Base-by-base conservation (phyloP, 2,888 invertebrate species). In the Fragum sueziense region DNA sequence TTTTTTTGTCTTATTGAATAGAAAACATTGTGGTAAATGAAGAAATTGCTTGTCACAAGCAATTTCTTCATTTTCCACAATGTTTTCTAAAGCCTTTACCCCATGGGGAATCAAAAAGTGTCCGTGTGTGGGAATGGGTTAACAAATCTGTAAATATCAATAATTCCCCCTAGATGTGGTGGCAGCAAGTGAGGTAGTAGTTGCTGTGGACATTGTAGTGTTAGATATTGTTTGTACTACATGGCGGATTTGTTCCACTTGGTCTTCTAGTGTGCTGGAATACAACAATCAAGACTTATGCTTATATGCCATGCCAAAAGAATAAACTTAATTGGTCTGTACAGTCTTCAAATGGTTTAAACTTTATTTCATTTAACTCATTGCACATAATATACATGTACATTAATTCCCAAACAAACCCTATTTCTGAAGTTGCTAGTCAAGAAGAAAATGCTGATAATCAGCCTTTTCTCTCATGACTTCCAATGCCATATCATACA, bases 211-310 rank as follows among this genome's bases (percentile, higher is more conserved):
- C 79, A 84, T 83, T 59, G 84, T 84, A n/a, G 90, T 89, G 75
- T 88, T 88, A 54, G 87, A 86, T 34, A 91, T 87, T 22, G 90
- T 90, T 72, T 89, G 89, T 59, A 91, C 90, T 11, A 91, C 91
- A 72, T 91, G 87, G 29, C 88, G 84, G 70, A 92, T 76, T 62
- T 91, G 91, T 61, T 88, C 82, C 9, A 92, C 91, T 71, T 91
- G 91, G 34, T 85, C 86, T 75, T 92, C 92, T 68, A 92, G 81
- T 14, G 71, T 34, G 29, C 71, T 71, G 59, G 20, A 71, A 59
- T 17, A 17, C 3, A 2, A 47, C n/a, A 14, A 14, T 47, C n/a
- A n/a, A n/a, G n/a, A n/a, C n/a, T n/a, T n/a, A n/a, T n/a, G n/a
- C n/a, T n/a, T n/a, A n/a, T n/a, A n/a, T n/a, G n/a, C n/a, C n/a